These are phyloP conservation scores for Andrena hattorfiana DNA, from an alignment of 2,888 invertebrate species.

Conservation along the genomic window DNA sequence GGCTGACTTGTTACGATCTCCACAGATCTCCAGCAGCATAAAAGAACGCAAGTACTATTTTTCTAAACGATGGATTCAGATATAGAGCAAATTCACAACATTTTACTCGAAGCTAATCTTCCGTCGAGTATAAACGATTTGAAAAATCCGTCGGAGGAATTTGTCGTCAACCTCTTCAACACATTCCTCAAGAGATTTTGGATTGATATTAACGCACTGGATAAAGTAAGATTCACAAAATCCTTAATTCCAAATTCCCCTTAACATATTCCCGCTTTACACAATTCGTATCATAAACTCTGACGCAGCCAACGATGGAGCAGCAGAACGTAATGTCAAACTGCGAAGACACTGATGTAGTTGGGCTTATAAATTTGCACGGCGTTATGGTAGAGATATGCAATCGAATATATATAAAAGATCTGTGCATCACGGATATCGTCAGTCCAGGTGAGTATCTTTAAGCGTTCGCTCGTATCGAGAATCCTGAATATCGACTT, in stretches of 20 bases:
- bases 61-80: constrained; percentile 58
- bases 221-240: constrained; percentile 47
- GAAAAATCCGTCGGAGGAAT: constrained; percentile 75
- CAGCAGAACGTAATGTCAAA: constrained; percentile 60
- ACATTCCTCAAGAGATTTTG: constrained; percentile 68
- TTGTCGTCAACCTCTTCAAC: constrained; percentile 68
- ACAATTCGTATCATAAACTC: constrained; percentile 5
- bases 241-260: no score
- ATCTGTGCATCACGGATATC: constrained; percentile 74
- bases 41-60: not conserved
- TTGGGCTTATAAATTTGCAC: constrained; percentile 72
- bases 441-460: constrained; percentile 68
- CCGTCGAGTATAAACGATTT: constrained; percentile 71
- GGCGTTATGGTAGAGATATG: constrained; percentile 66
- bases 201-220: constrained; percentile 67
- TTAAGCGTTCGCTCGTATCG: not conserved
- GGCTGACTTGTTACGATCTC: not conserved
- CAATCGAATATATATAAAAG: constrained; percentile 69
- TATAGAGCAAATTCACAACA: constrained; percentile 66
- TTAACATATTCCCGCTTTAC: not conserved
- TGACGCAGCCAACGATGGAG: constrained; percentile 66
- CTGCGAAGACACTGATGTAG: constrained; percentile 64
- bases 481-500: not conserved
- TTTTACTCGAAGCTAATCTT: constrained; percentile 65
- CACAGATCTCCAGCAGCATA: not conserved